phyloP scores from a whole-genome alignment of 1,140 invertebrate genomes.

The Glomeris maerens region DNA sequence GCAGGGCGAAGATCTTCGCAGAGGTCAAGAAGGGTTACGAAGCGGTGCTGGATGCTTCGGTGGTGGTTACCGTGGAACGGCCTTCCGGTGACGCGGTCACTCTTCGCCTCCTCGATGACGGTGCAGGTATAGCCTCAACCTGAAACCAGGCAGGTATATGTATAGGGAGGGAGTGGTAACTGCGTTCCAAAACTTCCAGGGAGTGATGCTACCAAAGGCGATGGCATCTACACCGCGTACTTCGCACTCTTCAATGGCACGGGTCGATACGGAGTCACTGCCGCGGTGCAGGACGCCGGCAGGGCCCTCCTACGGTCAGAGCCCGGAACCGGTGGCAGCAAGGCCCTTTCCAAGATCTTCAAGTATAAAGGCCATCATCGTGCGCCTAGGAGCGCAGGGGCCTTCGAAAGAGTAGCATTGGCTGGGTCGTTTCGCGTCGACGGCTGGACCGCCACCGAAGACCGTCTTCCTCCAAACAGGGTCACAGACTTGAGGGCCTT shows the following conservation, averaged over 20 bases:
- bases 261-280: slow-evolving; percentile 16
- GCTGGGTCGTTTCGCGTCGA: slow-evolving; percentile 14
- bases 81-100: slow-evolving; percentile 14
- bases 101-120: slow-evolving; percentile 14
- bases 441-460: slow-evolving; percentile 4
- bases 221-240: slow-evolving; percentile 16
- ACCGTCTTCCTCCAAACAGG: slow-evolving; percentile 14
- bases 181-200: slow-evolving; percentile 8
- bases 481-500: slow-evolving; percentile 11
- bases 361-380: slow-evolving; percentile 6
- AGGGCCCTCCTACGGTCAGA: slow-evolving; percentile 11
- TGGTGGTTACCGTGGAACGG: slow-evolving; percentile 14
- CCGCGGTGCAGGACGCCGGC: slow-evolving; percentile 14
- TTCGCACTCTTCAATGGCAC: slow-evolving; percentile 17
- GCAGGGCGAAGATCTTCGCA: slow-evolving; percentile 15
- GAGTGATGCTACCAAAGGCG: slow-evolving; percentile 13
- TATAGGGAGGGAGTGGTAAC: too few relatives aligned
- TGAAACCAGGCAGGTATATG: too few relatives aligned
- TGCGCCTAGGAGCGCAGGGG: slow-evolving; percentile 4
- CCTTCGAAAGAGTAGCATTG: slow-evolving; percentile 12
- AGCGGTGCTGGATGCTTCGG: slow-evolving; percentile 12
- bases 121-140: slow-evolving; percentile 14
- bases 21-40: slow-evolving; percentile 17
- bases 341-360: slow-evolving; percentile 7
- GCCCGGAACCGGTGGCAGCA: slow-evolving; percentile 6